Percentiles rank a stretch among this genome's conserved stretches.
phyloP scores from a whole-genome alignment of 2,113 vertebrate species.

The Copsychus sechellarum region DNA sequence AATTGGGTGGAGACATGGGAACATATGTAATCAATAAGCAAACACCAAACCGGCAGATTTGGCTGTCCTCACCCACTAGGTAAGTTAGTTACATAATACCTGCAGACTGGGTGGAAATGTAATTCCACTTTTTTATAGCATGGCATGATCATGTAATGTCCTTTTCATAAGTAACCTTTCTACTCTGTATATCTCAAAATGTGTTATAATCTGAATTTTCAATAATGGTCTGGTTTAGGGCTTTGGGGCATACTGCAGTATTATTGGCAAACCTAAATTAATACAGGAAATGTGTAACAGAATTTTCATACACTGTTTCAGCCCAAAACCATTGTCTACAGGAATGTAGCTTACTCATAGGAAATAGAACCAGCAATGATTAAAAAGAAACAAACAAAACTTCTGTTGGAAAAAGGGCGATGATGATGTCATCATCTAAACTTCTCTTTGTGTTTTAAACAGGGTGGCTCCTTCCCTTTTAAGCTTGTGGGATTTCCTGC shows the following conservation, averaged over 20 bases:
- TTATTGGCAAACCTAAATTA: neutral
- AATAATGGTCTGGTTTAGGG: neutral
- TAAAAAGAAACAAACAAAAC: neutral
- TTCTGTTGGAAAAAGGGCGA: neutral
- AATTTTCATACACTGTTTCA: neutral
- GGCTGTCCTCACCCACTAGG: conserved; percentile 95
- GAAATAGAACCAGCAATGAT: neutral
- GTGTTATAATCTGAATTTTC: neutral
- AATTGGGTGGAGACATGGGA: conserved; percentile 84
- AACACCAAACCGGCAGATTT: conserved; percentile 94
- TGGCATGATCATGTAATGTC: rapidly evolving
- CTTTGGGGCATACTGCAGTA: neutral
- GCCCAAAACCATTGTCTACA: neutral
- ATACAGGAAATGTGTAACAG: neutral
- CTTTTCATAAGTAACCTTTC: neutral
- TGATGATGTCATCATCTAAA: conserved; percentile 17
- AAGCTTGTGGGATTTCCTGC: conserved; percentile 55
- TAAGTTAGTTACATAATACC: neutral
- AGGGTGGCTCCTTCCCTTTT: conserved; percentile 55
- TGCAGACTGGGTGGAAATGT: neutral
- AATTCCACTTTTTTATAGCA: neutral
- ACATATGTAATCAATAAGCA: conserved; percentile 98
- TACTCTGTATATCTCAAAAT: neutral
- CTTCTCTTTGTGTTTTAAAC: conserved; percentile 46
- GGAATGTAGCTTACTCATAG: neutral